Conservation (phyloP, 2,888 invertebrate genomes). For the Pristionchus exspectatus region DNA sequence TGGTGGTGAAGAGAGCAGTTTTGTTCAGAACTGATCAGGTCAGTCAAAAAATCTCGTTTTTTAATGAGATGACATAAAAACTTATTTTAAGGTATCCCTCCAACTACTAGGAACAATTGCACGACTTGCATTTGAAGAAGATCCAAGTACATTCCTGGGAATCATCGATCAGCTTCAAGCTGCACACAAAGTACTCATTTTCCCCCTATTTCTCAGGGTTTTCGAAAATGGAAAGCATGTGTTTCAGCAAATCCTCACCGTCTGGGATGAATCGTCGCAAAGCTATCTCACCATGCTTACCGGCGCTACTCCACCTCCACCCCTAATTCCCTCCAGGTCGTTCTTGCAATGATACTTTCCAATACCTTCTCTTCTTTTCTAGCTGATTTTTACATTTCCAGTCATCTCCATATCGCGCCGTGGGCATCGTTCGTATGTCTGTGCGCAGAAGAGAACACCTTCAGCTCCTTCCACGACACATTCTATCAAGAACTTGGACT, state of each 20-base stretch:
- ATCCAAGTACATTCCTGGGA: slow-evolving; percentile 64
- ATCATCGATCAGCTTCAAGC: slow-evolving; percentile 64
- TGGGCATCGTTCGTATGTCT: slow-evolving; percentile 73
- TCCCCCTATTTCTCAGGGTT: background rate
- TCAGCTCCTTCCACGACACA: slow-evolving; percentile 63
- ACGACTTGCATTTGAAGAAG: slow-evolving; percentile 67
- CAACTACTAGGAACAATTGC: slow-evolving; percentile 69
- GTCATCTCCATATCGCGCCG: slow-evolving; percentile 59
- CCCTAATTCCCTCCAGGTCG: slow-evolving; percentile 65
- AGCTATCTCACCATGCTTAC: slow-evolving; percentile 71
- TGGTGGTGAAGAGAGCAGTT: slow-evolving; percentile 60
- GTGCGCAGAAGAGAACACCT: slow-evolving; percentile 66
- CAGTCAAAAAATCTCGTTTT: background rate
- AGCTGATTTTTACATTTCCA: background rate
- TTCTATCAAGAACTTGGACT: slow-evolving; percentile 67
- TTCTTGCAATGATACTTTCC: background rate
- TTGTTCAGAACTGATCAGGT: slow-evolving; percentile 64
- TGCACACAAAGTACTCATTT: slow-evolving; percentile 64
- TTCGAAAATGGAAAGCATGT: background rate
- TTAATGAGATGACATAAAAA: background rate
- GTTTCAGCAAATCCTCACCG: slow-evolving; percentile 57
- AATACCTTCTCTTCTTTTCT: background rate
- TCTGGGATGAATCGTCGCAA: slow-evolving; percentile 66
- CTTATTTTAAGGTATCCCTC: slow-evolving; percentile 59
- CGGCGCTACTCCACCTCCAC: slow-evolving; percentile 67